These are phyloP conservation scores for Alviniconcha marisindica DNA, from an alignment of 1,140 invertebrate genomes.

Conservation along the genomic window DNA sequence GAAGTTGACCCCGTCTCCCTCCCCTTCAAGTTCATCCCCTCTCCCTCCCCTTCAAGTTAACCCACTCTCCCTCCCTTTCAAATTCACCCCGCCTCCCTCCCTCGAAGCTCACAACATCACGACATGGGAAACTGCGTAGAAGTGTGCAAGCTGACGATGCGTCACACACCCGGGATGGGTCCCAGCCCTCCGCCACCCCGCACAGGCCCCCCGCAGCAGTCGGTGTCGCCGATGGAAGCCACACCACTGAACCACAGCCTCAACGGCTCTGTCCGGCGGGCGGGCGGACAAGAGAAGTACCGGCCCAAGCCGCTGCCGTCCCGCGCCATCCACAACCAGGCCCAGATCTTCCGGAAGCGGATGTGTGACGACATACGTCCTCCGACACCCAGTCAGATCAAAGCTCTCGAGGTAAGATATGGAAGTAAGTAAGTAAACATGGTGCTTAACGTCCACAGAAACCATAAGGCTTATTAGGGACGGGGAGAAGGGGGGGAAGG, in stretches of 20 bases:
- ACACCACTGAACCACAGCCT: neutral
- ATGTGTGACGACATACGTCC: slow-evolving; percentile 52
- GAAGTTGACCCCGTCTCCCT: neutral
- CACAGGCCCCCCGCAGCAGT: neutral
- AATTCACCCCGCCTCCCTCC: neutral
- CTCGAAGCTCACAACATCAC: neutral
- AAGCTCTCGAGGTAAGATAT: slow-evolving; percentile 53
- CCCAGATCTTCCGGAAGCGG: slow-evolving; percentile 37
- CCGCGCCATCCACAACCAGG: neutral
- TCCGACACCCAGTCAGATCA: slow-evolving; percentile 51
- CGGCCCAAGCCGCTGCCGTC: slow-evolving; percentile 20
- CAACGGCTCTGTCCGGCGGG: neutral
- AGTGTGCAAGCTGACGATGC: slow-evolving; percentile 52
- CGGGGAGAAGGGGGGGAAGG: neutral
- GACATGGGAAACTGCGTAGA: slow-evolving; percentile 56
- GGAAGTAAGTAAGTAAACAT: no score
- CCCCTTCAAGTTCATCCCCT: neutral
- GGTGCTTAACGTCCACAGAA: no score
- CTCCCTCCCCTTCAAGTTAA: neutral
- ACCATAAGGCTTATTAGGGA: no score
- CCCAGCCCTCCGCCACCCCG: neutral
- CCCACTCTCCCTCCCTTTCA: neutral
- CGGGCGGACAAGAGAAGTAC: slow-evolving; percentile 39
- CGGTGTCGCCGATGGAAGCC: slow-evolving; percentile 24
- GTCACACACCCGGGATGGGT: slow-evolving; percentile 40